These are phyloP conservation scores for Tinea trinotella DNA, from an alignment of 2,888 invertebrate species.

Conservation along the genomic window DNA sequence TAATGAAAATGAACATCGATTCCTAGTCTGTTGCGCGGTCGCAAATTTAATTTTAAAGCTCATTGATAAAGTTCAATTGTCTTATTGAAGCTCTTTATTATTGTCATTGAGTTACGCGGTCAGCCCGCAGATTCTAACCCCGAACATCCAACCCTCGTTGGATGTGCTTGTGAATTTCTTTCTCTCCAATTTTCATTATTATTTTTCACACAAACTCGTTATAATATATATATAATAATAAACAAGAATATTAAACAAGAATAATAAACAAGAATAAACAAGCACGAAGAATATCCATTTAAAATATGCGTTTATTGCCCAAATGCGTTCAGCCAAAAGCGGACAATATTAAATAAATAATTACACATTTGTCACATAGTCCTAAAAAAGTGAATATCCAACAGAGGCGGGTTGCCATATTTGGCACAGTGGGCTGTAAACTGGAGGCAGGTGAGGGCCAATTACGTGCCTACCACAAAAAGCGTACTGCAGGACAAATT, in stretches of 20 bases:
- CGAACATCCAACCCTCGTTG: too few species aligned
- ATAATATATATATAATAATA: too few species aligned
- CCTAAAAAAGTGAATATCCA: conserved; percentile 61
- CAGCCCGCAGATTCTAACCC: too few species aligned
- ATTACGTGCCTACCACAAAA: conserved; percentile 61
- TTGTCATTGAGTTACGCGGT: too few species aligned
- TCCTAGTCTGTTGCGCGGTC: too few species aligned
- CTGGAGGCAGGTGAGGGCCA: conserved; percentile 56
- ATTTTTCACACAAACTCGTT: too few species aligned
- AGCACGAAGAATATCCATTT: conserved; percentile 32
- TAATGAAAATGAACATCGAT: too few species aligned
- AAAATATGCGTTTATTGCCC: conserved; percentile 67
- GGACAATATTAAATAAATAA: conserved; percentile 69
- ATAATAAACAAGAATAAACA: conserved; percentile 30
- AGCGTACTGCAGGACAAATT: conserved; percentile 62
- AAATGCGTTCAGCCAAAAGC: conserved; percentile 40
- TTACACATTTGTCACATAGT: conserved; percentile 71
- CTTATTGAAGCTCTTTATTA: too few species aligned
- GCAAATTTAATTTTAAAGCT: too few species aligned
- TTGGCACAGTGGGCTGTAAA: conserved; percentile 35
- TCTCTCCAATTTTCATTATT: too few species aligned
- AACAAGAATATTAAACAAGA: neutral
- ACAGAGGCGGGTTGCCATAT: conserved; percentile 51
- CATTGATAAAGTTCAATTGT: too few species aligned
- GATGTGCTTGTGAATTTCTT: too few species aligned